A percentile compares a stretch with the other conserved stretches of the same genome.
These are phyloP conservation scores for Timema podura DNA, from an alignment of 2,888 invertebrate species.

Conservation along the genomic window DNA sequence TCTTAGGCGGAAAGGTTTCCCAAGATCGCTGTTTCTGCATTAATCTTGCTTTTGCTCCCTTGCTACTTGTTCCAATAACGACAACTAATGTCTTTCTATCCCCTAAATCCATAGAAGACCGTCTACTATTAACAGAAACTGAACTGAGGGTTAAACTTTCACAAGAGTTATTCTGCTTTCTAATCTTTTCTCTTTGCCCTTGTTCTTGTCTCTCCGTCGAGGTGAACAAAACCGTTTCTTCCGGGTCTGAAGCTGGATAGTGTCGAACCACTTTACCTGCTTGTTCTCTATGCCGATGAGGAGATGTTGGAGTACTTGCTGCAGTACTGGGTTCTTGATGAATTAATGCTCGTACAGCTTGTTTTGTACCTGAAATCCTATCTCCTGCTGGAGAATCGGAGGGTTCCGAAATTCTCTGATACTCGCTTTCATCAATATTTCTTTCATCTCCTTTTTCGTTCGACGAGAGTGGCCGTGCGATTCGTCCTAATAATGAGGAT, in stretches of 20 bases:
- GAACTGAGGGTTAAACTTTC: conserved; percentile 51
- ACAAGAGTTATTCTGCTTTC: conserved; percentile 49
- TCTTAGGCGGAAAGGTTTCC: conserved; percentile 59
- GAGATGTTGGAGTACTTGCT: conserved; percentile 32
- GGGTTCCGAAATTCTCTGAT: conserved; percentile 55
- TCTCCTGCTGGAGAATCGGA: conserved; percentile 36
- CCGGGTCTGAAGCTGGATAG: conserved; percentile 55
- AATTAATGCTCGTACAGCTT: conserved; percentile 48
- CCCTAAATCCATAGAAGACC: conserved; percentile 50
- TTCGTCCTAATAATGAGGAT: conserved; percentile 38
- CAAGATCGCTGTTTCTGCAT: conserved; percentile 59
- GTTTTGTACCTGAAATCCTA: conserved; percentile 23
- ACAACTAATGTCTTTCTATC: conserved; percentile 52
- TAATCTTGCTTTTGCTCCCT: conserved; percentile 36
- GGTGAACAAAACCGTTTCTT: conserved; percentile 50
- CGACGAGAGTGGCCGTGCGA: conserved; percentile 22
- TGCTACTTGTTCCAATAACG: conserved; percentile 44
- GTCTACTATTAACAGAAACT: conserved; percentile 50
- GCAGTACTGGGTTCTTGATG: conserved; percentile 40
- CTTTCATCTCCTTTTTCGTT: conserved; percentile 17
- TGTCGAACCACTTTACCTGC: conserved; percentile 43
- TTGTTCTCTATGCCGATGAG: conserved; percentile 28
- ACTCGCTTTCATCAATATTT: conserved; percentile 47
- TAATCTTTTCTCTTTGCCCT: conserved; percentile 30
- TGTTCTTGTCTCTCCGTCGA: conserved; percentile 39